Evolutionary conservation across 2,113 vertebrate genomes (phyloP).

Genomic region (Electrona antarctica): DNA sequence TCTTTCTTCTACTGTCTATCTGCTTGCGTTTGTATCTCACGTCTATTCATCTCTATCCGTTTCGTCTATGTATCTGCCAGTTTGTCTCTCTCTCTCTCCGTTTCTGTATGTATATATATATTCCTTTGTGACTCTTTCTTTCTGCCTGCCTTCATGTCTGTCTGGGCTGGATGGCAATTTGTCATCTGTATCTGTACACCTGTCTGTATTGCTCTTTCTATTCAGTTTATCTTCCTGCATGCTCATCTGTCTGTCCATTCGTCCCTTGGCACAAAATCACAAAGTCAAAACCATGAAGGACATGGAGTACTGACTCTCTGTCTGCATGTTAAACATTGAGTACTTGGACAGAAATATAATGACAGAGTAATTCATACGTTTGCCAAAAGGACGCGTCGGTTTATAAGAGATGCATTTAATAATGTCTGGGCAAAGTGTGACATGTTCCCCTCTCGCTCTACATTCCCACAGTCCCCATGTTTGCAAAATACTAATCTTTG

Average conservation of each 20-base stretch:
- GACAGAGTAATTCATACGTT: constrained; percentile 15
- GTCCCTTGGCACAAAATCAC: constrained; percentile 48
- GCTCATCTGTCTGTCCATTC: constrained; percentile 19
- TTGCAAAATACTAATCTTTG: constrained; percentile 21
- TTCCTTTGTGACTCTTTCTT: constrained; percentile 6
- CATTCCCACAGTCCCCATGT: constrained; percentile 11
- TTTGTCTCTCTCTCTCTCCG: constrained; percentile 25
- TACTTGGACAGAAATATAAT: constrained; percentile 27
- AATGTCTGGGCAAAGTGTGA: constrained; percentile 11
- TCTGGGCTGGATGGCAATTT: too few relatives aligned
- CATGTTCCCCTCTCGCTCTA: not conserved
- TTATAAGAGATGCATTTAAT: constrained; percentile 31
- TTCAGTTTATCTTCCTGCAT: not conserved
- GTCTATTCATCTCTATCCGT: not conserved
- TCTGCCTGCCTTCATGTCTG: constrained; percentile 29
- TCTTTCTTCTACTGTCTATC: constrained; percentile 11
- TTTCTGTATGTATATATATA: constrained; percentile 45
- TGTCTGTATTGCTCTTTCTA: too few relatives aligned
- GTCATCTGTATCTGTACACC: too few relatives aligned
- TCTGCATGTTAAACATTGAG: constrained; percentile 56
- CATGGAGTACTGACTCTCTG: constrained; percentile 17
- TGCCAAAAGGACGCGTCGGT: constrained; percentile 20
- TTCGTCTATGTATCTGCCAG: constrained; percentile 4
- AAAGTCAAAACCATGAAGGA: constrained; percentile 63
- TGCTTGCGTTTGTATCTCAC: constrained; percentile 7